Conservation (phyloP, 53 echinoderm and acorn worm genomes). For the Zoroaster sp. region DNA sequence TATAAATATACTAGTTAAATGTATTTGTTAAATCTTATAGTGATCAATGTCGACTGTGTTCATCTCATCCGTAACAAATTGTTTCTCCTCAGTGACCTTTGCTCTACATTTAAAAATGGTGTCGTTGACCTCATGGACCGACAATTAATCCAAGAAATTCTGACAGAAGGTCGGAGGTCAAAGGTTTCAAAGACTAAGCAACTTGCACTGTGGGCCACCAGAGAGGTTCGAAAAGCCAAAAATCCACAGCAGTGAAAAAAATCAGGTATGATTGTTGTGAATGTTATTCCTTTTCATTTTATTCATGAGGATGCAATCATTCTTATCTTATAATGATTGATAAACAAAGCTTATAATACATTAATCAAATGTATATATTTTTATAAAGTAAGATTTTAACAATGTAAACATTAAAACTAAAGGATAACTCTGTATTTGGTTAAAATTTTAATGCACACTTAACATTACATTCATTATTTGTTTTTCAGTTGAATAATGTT, state of each 20-base stretch:
- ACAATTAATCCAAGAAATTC: slow-evolving; percentile 68
- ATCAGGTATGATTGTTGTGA: background rate
- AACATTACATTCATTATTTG: background rate
- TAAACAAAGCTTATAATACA: no score
- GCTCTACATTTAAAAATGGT: slow-evolving; percentile 70
- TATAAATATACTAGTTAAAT: background rate
- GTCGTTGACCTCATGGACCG: slow-evolving; percentile 65
- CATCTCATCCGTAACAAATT: background rate
- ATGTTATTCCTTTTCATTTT: background rate
- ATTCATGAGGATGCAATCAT: background rate
- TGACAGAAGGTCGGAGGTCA: slow-evolving; percentile 89
- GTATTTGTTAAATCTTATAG: background rate
- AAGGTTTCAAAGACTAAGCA: slow-evolving; percentile 91
- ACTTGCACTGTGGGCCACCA: slow-evolving; percentile 93
- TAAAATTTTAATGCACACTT: no score
- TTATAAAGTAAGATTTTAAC: no score
- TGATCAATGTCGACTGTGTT: no score
- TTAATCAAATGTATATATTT: no score
- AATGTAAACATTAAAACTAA: no score
- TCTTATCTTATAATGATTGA: background rate
- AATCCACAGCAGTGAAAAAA: slow-evolving; percentile 29
- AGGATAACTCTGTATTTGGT: no score
- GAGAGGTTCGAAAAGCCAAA: slow-evolving; percentile 82
- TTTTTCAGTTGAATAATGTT: background rate
- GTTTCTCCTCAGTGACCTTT: slow-evolving; percentile 82